A percentile compares a stretch with the other conserved stretches of the same genome.
Conservation (phyloP, 2,888 invertebrate genomes). For the Melieria picta region DNA sequence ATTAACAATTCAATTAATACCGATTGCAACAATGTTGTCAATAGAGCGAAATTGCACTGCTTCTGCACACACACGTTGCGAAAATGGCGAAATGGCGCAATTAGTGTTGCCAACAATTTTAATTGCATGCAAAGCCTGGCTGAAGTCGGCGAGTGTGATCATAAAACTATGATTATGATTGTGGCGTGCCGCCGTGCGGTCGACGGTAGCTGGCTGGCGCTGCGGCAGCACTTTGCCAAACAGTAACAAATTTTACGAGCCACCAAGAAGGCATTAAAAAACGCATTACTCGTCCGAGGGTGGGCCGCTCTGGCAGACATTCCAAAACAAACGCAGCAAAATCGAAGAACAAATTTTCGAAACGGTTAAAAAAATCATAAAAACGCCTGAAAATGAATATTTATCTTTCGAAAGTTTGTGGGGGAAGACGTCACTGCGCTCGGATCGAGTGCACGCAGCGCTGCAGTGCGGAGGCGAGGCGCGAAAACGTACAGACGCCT, state of each 20-base stretch:
- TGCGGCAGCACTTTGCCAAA: conserved; percentile 19
- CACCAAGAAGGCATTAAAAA: conserved; percentile 26
- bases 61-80: no score
- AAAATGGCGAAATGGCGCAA: no score
- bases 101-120: no score
- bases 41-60: background rate
- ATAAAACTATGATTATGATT: no score
- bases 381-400: conserved; percentile 21
- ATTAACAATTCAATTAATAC: background rate
- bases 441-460: no score
- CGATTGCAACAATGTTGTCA: conserved; percentile 16
- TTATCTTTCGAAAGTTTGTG: conserved; percentile 19
- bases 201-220: no score
- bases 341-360: conserved; percentile 21
- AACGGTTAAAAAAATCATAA: conserved; percentile 34
- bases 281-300: background rate
- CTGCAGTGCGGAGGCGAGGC: no score
- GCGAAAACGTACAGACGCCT: no score
- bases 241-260: conserved; percentile 30
- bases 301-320: background rate
- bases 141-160: no score
- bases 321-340: background rate
- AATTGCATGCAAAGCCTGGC: no score
- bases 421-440: background rate
- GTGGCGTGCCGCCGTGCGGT: no score